These are phyloP conservation scores for Scaptomyza reducta DNA, from an alignment of 2,888 invertebrate species.

Conservation along the genomic window DNA sequence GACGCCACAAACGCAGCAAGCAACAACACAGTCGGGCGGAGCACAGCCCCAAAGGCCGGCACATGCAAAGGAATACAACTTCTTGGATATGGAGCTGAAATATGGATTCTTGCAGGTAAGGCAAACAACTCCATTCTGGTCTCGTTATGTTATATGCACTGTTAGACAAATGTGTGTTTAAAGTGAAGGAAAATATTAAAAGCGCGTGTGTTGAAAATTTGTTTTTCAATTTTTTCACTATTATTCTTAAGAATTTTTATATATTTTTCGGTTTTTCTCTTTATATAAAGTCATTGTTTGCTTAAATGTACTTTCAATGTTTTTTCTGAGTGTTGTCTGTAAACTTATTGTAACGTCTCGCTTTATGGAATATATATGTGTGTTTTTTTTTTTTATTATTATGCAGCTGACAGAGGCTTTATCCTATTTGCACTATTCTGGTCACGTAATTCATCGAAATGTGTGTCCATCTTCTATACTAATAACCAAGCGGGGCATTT, in stretches of 20 bases:
- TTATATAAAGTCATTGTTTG: too few species aligned
- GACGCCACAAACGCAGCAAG: constrained; percentile 81
- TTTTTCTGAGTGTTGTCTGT: constrained; percentile 1
- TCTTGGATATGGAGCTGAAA: constrained; percentile 96
- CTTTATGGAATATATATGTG: not conserved
- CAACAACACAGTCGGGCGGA: constrained; percentile 68
- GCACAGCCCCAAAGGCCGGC: constrained; percentile 86
- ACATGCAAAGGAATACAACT: constrained; percentile 91
- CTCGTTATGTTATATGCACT: not conserved
- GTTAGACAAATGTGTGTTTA: too few species aligned
- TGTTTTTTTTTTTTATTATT: not conserved
- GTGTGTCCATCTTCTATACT: constrained; percentile 96
- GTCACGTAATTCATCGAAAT: constrained; percentile 95
- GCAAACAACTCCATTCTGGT: constrained; percentile 21
- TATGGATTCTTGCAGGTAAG: constrained; percentile 96
- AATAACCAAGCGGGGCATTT: constrained; percentile 95
- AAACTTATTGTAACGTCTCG: constrained; percentile 10
- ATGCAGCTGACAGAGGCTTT: constrained; percentile 96
- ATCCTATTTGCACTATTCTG: constrained; percentile 94
- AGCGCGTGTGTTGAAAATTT: too few species aligned
- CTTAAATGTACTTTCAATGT: not conserved
- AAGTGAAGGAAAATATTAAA: too few species aligned
- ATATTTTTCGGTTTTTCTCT: too few species aligned
- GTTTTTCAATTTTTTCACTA: too few species aligned
- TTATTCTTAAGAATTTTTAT: too few species aligned